These are phyloP conservation scores for Lasioglossum zephyrum DNA, from an alignment of 2,888 invertebrate species.

Conservation along the genomic window DNA sequence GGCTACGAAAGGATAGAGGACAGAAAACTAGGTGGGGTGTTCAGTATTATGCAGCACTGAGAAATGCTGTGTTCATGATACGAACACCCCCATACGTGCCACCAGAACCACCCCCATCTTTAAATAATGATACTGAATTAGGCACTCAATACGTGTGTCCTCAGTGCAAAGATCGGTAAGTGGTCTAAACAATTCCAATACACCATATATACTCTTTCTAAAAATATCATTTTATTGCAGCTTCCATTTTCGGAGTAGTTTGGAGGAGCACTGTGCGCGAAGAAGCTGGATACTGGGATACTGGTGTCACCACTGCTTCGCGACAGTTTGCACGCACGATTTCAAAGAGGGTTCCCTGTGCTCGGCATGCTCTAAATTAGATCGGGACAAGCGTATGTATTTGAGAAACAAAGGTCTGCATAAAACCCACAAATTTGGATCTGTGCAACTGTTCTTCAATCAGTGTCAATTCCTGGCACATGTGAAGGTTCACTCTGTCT, in stretches of 20 bases:
- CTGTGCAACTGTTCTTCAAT: constrained; percentile 79
- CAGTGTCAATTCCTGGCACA: constrained; percentile 81
- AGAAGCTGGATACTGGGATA: constrained; percentile 81
- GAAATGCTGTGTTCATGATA: constrained; percentile 75
- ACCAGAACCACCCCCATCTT: constrained; percentile 69
- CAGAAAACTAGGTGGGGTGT: constrained; percentile 71
- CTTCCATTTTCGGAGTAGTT: constrained; percentile 77
- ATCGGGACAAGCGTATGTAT: constrained; percentile 71
- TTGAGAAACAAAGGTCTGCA: constrained; percentile 71
- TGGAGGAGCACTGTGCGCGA: constrained; percentile 77
- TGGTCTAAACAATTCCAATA: constrained; percentile 15
- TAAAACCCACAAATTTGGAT: constrained; percentile 71
- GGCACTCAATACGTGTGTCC: constrained; percentile 71
- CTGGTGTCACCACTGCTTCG: constrained; percentile 79
- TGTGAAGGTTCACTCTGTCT: constrained; percentile 71
- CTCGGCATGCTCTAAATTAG: constrained; percentile 52
- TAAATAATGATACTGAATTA: constrained; percentile 62
- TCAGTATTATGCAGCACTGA: constrained; percentile 74
- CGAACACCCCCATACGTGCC: constrained; percentile 72
- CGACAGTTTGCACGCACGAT: constrained; percentile 72
- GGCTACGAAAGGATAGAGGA: constrained; percentile 73
- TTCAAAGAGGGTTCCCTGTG: constrained; percentile 59
- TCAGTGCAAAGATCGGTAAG: constrained; percentile 81
- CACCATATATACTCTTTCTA: background rate
- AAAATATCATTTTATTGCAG: constrained; percentile 65